These are phyloP conservation scores for Hippocampus mohnikei DNA, from an alignment of 2,113 vertebrate genomes.

Conservation along the genomic window DNA sequence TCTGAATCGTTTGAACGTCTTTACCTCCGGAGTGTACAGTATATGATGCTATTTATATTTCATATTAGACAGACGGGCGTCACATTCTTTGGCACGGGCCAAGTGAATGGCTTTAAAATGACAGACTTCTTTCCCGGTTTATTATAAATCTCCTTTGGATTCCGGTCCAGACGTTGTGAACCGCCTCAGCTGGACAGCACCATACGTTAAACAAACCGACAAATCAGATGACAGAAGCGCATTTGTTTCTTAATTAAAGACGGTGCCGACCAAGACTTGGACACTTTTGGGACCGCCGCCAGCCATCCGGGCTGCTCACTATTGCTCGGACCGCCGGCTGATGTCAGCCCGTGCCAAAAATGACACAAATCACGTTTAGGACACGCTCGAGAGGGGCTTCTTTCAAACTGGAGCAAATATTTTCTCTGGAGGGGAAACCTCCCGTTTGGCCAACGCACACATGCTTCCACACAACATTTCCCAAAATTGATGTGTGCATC, in stretches of 20 bases:
- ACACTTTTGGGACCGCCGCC: neutral
- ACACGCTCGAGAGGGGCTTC: slow-evolving; percentile 65
- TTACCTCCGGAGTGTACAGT: neutral
- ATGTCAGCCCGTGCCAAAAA: slow-evolving; percentile 34
- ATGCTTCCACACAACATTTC: slow-evolving; percentile 65
- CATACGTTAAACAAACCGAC: neutral
- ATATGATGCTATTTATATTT: neutral
- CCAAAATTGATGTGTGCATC: slow-evolving; percentile 65
- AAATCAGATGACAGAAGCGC: neutral
- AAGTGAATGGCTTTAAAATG: neutral
- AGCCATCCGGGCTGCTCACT: neutral
- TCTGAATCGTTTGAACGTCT: too few species aligned
- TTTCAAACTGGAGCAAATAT: slow-evolving; percentile 67
- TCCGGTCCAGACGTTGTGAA: neutral
- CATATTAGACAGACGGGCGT: neutral
- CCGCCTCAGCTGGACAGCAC: neutral
- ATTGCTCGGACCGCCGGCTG: neutral
- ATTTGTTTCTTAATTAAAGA: neutral
- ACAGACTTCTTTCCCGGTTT: neutral
- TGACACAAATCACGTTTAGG: slow-evolving; percentile 64
- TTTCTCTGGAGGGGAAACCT: slow-evolving; percentile 69
- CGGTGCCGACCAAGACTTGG: slow-evolving; percentile 17
- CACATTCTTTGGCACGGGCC: neutral
- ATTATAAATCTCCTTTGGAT: neutral
- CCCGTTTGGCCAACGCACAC: slow-evolving; percentile 62